Base-by-base conservation (phyloP, 2,797 vertebrate species). In the Sarcoramphus papa region DNA sequence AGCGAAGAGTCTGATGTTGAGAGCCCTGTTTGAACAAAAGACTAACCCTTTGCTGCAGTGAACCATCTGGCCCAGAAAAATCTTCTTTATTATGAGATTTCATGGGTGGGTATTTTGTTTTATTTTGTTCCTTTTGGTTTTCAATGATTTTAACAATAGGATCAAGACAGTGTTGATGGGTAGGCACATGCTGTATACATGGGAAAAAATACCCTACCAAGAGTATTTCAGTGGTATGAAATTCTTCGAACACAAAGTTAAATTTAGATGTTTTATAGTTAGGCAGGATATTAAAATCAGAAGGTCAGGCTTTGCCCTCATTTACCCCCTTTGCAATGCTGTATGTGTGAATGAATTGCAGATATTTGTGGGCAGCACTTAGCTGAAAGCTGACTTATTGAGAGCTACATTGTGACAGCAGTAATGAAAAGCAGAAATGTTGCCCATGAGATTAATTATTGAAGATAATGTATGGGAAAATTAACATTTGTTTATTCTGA, bases 1-100 rank as follows among this genome's bases (percentile, higher is more conserved):
- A 3, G 68, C n/a, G 83, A 56, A 78, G 30, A 37, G 43, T 62
- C 41, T 0, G 0, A 22, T n/a, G n/a, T 12, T 69, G 30, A 85
- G 89, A 93, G 50, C 47, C 47, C 14, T 63, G 6, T 63, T 57
- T 87, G 83, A 70, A 47, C 25, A 76, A 60, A 79, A 81, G 45
- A 28, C n/a, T 40, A 65, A 19, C 10, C 14, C 41, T 88, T 76
- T 1, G 4, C 54, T 92, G 48, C 47, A 76, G 23, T 15, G 17
- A 76, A 47, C 43, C 40, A 53, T 45, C 37, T 60, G 70, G 35
- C 41, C 23, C 43, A 53, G 47, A 75, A 80, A 81, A 85, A 30
- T 1, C 3, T 65, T 76, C 8, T 85, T 83, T 91, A 43, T 81
- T 53, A 15, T 24, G 65, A 88, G 35, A 65, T 84, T 86, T 92